Evolutionary conservation across 2,888 invertebrate species (phyloP).

Genomic region (Aquatica leii): DNA sequence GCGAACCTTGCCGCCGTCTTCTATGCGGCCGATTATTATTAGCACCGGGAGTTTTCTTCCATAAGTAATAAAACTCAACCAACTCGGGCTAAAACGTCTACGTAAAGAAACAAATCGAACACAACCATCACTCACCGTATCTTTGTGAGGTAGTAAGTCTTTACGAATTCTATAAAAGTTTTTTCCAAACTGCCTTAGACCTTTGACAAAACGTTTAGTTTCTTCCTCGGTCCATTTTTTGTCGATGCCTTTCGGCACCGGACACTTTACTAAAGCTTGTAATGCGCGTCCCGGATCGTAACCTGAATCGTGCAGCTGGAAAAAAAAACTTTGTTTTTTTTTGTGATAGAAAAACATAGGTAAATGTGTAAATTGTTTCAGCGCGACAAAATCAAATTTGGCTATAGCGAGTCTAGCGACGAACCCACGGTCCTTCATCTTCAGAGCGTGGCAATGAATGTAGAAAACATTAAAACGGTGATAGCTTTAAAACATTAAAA

Average conservation of each 20-base stretch:
- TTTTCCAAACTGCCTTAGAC: slow-evolving; percentile 97
- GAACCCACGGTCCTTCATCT: too few species aligned
- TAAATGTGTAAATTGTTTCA: too few species aligned
- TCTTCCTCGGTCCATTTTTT: slow-evolving; percentile 99
- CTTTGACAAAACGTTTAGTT: slow-evolving; percentile 97
- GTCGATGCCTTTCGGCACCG: slow-evolving; percentile 95
- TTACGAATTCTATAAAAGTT: slow-evolving; percentile 98
- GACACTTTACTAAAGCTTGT: slow-evolving; percentile 95
- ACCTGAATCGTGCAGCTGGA: slow-evolving; percentile 90
- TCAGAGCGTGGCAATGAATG: too few species aligned
- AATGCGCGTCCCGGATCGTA: slow-evolving; percentile 97
- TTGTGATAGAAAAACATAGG: too few species aligned
- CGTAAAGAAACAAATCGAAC: slow-evolving; percentile 39
- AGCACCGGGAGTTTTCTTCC: slow-evolving; percentile 99
- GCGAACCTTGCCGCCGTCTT: slow-evolving; percentile 84
- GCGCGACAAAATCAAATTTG: too few species aligned
- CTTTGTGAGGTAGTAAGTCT: slow-evolving; percentile 95
- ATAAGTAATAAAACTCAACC: slow-evolving; percentile 98
- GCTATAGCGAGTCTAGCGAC: too few species aligned
- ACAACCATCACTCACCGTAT: slow-evolving; percentile 72
- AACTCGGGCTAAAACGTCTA: slow-evolving; percentile 77
- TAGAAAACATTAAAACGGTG: too few species aligned
- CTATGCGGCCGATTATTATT: slow-evolving; percentile 95
- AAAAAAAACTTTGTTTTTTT: too few species aligned
- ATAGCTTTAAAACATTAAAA: too few species aligned